phyloP scores from a whole-genome alignment of 2,888 invertebrate genomes.

The Ramazzottius varieornatus region DNA sequence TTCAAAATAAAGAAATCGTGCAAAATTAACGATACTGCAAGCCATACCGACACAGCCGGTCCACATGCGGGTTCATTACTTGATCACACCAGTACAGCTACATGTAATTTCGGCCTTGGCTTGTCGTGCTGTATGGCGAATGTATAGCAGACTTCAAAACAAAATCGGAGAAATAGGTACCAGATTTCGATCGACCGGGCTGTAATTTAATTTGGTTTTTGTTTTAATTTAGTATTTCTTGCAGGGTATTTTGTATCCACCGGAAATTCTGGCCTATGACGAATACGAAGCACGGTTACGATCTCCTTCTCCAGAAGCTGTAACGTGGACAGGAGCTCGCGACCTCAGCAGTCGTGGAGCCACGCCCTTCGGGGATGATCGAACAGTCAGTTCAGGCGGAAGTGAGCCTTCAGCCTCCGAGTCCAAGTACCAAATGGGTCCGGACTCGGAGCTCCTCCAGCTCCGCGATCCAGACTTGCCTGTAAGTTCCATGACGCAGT shows the following conservation, averaged over 20 bases:
- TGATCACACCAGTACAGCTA: too few species aligned
- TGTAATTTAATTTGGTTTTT: neutral
- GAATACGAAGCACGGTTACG: neutral
- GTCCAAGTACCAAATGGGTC: conserved; percentile 69
- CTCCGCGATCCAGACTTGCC: conserved; percentile 78
- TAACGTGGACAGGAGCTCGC: neutral
- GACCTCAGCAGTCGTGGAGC: neutral
- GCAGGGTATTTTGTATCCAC: neutral
- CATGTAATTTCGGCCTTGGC: too few species aligned
- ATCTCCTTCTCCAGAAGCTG: neutral
- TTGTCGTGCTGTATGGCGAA: too few species aligned
- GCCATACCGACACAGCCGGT: too few species aligned
- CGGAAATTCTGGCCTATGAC: neutral
- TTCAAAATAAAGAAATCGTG: too few species aligned
- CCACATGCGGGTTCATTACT: too few species aligned
- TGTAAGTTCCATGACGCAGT: conserved; percentile 25
- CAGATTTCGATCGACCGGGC: too few species aligned
- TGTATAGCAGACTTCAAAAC: too few species aligned
- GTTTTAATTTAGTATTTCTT: neutral
- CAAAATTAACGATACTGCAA: too few species aligned
- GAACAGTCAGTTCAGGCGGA: conserved; percentile 16
- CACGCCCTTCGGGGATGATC: neutral
- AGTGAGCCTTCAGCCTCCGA: conserved; percentile 7
- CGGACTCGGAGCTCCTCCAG: conserved; percentile 80
- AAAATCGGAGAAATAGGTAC: too few species aligned